A percentile compares a stretch with the other conserved stretches of the same genome.
Conservation (phyloP, 2,113 vertebrate species). For the Illadopsis cleaveri region DNA sequence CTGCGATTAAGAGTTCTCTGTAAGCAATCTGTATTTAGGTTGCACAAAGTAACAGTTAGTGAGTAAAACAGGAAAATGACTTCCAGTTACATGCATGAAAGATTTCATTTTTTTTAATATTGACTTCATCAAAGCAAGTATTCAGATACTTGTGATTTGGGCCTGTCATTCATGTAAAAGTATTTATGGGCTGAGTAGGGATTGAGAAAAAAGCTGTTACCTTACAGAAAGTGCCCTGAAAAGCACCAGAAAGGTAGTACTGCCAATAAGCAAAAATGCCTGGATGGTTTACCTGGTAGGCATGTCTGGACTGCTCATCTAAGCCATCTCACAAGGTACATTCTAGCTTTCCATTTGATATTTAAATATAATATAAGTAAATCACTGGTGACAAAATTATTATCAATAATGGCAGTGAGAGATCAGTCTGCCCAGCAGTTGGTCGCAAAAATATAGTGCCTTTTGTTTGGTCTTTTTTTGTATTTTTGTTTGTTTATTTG, state of each 20-base stretch:
- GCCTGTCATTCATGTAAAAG: not conserved
- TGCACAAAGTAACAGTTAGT: not conserved
- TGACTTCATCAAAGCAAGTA: conserved; percentile 25
- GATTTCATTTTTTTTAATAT: not conserved
- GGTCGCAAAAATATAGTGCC: not conserved
- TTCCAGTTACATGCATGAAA: not conserved
- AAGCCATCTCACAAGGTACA: not conserved
- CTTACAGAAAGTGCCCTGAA: not conserved
- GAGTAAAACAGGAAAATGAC: not conserved
- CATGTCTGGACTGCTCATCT: not conserved
- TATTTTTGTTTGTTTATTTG: not conserved
- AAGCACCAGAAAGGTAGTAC: not conserved
- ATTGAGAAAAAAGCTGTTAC: not conserved
- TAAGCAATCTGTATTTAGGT: conserved; percentile 12
- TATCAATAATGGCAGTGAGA: not conserved
- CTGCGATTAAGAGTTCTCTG: not conserved
- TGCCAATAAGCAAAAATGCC: not conserved
- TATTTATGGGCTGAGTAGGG: not conserved
- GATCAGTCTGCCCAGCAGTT: not conserved
- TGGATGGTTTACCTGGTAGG: not conserved
- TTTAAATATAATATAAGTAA: not conserved
- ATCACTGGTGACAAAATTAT: not conserved
- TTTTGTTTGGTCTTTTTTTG: too few species aligned
- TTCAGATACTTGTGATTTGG: not conserved
- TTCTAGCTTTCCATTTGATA: not conserved